Evolutionary conservation across 2,113 vertebrate species (phyloP), one percentile per base, ranked within the genome.

Genomic region (Tamias sibiricus): DNA sequence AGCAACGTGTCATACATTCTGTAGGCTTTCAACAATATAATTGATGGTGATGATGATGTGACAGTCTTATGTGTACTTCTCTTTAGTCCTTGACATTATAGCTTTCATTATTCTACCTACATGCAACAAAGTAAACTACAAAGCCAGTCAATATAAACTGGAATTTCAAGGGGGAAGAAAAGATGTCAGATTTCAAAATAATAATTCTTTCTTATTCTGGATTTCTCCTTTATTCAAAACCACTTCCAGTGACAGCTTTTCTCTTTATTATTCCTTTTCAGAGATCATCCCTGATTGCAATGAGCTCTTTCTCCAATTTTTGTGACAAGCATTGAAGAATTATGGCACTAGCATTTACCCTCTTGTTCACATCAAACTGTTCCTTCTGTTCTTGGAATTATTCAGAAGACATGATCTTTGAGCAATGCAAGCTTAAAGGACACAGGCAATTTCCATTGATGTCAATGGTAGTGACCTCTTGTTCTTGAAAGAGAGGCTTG

Each of bases 251-350:
- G 96, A 97, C 94, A 97, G 89, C 52, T 87, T 95, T 96, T 96
- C 80, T 97, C 83, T 95, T 97, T 97, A 95, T 97, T 95, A 93
- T 97, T 96, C 66, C 79, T 97, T 96, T 94, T 66, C 35, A 87
- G 86, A 97, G 97, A 96, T 96, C 95, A 87, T 68, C 91, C 19
- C 59, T 96, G 97, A 98, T 98, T 97, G 90, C 89, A 96, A 93
- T 87, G 84, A 97, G 42, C 62, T 94, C 57, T 84, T 77, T 90
- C 95, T 96, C 91, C 93, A 92, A 62, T 96, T 98, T 97, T 95
- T 92, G 59, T 95, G 95, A 98, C 89, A 98, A 84, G 59, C 80
- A 81, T 93, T 71, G 89, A 79, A 97, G 87, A 97, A 93, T 97
- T 97, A 93, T 79, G 86, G 83, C 89, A 92, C 75, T 77, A 93